phyloP scores from a whole-genome alignment of 2,888 invertebrate genomes.

The Monochamus alternatus region DNA sequence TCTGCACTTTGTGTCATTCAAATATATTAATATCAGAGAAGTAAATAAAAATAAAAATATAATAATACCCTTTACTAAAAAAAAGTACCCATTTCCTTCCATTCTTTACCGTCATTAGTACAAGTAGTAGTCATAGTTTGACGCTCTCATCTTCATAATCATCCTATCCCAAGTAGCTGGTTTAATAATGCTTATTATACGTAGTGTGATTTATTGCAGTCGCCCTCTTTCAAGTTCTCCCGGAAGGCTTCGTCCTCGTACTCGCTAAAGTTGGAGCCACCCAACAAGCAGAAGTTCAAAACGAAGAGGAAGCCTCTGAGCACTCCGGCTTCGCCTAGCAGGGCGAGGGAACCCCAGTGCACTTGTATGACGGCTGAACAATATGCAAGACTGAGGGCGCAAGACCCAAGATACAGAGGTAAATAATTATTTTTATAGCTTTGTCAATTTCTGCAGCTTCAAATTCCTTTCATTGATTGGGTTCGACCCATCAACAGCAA shows the following conservation, averaged over 20 bases:
- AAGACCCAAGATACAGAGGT: conserved; percentile 87
- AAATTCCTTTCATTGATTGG: no score
- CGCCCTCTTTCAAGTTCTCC: conserved; percentile 97
- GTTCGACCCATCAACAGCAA: no score
- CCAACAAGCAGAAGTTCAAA: conserved; percentile 89
- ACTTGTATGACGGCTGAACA: conserved; percentile 97
- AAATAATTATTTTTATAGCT: conserved; percentile 30
- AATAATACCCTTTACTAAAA: no score
- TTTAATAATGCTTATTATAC: conserved; percentile 67
- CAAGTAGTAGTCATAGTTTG: no score
- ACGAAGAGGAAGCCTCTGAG: conserved; percentile 83
- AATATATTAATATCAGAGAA: no score
- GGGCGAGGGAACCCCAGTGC: conserved; percentile 90
- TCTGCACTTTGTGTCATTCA: no score
- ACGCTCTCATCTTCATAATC: conserved; percentile 20
- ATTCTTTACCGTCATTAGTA: no score
- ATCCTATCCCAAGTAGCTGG: conserved; percentile 38
- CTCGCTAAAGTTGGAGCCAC: conserved; percentile 94
- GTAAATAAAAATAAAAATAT: no score
- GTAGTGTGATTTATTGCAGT: conserved; percentile 85
- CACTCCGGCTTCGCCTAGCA: conserved; percentile 93
- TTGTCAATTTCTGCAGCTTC: no score
- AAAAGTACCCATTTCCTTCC: no score
- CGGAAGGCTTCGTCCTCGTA: conserved; percentile 98
- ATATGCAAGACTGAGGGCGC: conserved; percentile 87